phyloP scores from a whole-genome alignment of 2,797 vertebrate genomes.

The Amazona finschi region DNA sequence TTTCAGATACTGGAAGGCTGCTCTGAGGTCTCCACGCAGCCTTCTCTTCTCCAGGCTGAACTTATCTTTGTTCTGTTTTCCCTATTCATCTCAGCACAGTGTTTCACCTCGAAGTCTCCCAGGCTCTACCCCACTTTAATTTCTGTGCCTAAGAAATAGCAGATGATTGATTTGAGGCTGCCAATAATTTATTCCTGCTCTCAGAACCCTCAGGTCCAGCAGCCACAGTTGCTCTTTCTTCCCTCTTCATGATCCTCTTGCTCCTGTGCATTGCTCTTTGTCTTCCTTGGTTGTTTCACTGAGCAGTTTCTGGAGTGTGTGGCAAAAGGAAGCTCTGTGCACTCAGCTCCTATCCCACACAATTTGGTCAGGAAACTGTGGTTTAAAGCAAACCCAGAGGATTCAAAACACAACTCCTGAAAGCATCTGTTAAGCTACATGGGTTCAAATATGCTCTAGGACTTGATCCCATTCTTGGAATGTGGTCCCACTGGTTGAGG shows the following conservation, averaged over 20 bases:
- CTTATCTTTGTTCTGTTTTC: neutral
- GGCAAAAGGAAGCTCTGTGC: neutral
- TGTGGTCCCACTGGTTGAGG: neutral
- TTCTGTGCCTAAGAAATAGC: neutral
- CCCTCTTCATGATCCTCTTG: neutral
- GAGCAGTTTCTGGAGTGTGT: neutral
- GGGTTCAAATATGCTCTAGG: neutral
- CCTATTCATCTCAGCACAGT: neutral
- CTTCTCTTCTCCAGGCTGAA: neutral
- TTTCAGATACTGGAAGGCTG: neutral
- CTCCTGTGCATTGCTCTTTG: neutral
- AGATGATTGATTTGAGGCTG: neutral
- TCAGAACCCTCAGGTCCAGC: neutral
- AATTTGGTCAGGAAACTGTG: conserved; percentile 33
- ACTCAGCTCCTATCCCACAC: conserved; percentile 2
- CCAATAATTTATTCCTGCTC: neutral
- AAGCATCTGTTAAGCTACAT: neutral
- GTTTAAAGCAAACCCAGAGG: conserved; percentile 1
- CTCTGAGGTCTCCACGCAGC: accelerated
- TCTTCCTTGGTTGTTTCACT: neutral
- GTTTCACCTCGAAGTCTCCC: neutral
- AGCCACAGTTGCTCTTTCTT: neutral
- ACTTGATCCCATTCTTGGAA: neutral
- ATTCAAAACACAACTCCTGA: neutral
- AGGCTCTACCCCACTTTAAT: neutral